Evolutionary conservation across 2,797 vertebrate species (phyloP).

Genomic region (Syncerus caffer): DNA sequence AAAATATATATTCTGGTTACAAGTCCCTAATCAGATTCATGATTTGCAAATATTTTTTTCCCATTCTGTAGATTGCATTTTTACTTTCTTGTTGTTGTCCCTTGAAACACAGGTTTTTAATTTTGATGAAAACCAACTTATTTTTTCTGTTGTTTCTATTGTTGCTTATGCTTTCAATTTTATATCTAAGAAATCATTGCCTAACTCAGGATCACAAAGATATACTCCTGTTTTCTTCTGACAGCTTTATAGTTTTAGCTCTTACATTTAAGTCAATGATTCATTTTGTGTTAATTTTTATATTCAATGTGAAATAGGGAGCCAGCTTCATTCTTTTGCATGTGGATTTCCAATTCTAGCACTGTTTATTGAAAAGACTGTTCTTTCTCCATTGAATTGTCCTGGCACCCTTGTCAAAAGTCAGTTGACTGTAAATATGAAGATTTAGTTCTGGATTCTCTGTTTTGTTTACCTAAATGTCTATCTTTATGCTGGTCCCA

Average conservation of each 20-base stretch:
- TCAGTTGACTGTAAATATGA: not conserved
- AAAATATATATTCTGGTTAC: not conserved
- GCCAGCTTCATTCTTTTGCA: not conserved
- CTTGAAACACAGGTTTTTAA: not conserved
- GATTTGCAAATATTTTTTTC: constrained; percentile 13
- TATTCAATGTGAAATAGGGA: not conserved
- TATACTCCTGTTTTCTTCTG: not conserved
- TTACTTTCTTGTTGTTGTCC: not conserved
- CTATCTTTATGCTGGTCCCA: not conserved
- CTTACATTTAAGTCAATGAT: not conserved
- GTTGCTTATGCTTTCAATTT: not conserved
- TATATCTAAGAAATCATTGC: not conserved
- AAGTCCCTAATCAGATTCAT: not conserved
- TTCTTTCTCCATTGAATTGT: not conserved
- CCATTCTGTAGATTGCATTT: not conserved
- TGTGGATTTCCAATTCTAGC: not conserved
- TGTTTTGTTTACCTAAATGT: not conserved
- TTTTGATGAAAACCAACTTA: not conserved
- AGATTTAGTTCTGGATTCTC: not conserved
- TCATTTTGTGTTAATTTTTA: not conserved
- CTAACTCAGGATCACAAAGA: not conserved
- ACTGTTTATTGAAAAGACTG: not conserved
- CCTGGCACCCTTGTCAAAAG: not conserved
- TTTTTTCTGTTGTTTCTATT: not conserved
- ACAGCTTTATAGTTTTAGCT: not conserved